phyloP scores from a whole-genome alignment of 2,113 vertebrate genomes.

The Rana temporaria region DNA sequence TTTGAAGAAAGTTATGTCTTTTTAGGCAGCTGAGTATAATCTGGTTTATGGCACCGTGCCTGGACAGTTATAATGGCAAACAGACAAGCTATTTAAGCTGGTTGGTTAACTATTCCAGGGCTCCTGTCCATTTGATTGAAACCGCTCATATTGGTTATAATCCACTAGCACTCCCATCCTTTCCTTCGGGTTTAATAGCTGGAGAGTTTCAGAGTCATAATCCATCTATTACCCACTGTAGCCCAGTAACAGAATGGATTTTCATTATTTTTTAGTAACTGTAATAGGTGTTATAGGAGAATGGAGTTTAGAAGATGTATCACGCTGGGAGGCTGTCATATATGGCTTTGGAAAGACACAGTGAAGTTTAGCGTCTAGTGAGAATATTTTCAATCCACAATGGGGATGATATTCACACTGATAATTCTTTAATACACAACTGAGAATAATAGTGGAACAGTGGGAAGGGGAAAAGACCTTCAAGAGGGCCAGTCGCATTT shows the following conservation, averaged over 20 bases:
- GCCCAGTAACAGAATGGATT: slow-evolving; percentile 26
- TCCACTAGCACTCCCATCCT: slow-evolving; percentile 42
- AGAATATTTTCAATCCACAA: neutral
- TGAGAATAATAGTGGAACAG: neutral
- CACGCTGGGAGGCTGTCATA: neutral
- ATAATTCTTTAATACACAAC: neutral
- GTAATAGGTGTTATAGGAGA: slow-evolving; percentile 29
- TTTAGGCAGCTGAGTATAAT: slow-evolving; percentile 45
- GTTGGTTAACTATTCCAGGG: slow-evolving; percentile 44
- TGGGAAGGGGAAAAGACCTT: neutral
- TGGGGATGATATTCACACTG: neutral
- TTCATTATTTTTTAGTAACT: slow-evolving; percentile 10
- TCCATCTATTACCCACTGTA: slow-evolving; percentile 22
- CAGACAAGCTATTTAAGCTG: slow-evolving; percentile 55
- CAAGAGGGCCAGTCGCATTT: neutral
- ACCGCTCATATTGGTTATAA: slow-evolving; percentile 47
- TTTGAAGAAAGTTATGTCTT: slow-evolving; percentile 56
- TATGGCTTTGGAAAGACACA: neutral
- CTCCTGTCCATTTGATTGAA: slow-evolving; percentile 50
- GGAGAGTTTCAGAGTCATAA: slow-evolving; percentile 40
- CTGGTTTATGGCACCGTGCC: slow-evolving; percentile 47
- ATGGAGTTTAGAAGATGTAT: slow-evolving; percentile 16
- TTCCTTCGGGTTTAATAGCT: slow-evolving; percentile 43
- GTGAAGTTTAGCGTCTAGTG: neutral
- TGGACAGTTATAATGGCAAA: slow-evolving; percentile 59